A percentile compares a stretch with the other conserved stretches of the same genome.
phyloP scores from a whole-genome alignment of 2,797 vertebrate species.

The Sebastes taczanowskii region DNA sequence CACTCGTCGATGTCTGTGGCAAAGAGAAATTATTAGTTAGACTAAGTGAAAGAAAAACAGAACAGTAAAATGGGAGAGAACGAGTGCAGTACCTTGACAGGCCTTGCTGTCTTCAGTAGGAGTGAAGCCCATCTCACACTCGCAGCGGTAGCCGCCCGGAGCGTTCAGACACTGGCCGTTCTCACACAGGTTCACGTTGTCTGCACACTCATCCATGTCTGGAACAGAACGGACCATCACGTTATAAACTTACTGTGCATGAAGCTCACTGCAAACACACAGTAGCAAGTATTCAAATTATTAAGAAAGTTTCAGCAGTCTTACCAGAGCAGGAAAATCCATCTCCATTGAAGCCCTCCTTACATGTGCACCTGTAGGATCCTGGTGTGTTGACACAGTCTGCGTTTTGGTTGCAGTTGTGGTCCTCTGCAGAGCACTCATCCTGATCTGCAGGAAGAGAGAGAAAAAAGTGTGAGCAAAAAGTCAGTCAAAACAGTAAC shows the following conservation, averaged over 20 bases:
- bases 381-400: slow-evolving; percentile 90
- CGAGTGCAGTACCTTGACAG: slow-evolving; percentile 86
- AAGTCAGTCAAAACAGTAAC: background rate
- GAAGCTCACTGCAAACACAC: background rate
- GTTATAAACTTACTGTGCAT: background rate
- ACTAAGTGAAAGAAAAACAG: background rate
- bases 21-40: background rate
- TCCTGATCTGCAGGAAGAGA: slow-evolving; percentile 85
- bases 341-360: slow-evolving; percentile 90
- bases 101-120: slow-evolving; percentile 91
- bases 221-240: background rate
- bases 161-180: slow-evolving; percentile 95
- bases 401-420: slow-evolving; percentile 90
- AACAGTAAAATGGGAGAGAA: background rate
- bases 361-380: slow-evolving; percentile 92
- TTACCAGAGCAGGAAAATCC: slow-evolving; percentile 92
- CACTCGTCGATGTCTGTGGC: slow-evolving; percentile 93
- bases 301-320: background rate
- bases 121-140: slow-evolving; percentile 97
- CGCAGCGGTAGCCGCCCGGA: slow-evolving; percentile 92
- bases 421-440: slow-evolving; percentile 88
- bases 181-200: slow-evolving; percentile 93
- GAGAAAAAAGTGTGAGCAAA: background rate
- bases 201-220: slow-evolving; percentile 95
- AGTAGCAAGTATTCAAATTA: background rate